A percentile compares a stretch with the other conserved stretches of the same genome.
Conservation (phyloP, 2,888 invertebrate species). For the Apodemia mormo region DNA sequence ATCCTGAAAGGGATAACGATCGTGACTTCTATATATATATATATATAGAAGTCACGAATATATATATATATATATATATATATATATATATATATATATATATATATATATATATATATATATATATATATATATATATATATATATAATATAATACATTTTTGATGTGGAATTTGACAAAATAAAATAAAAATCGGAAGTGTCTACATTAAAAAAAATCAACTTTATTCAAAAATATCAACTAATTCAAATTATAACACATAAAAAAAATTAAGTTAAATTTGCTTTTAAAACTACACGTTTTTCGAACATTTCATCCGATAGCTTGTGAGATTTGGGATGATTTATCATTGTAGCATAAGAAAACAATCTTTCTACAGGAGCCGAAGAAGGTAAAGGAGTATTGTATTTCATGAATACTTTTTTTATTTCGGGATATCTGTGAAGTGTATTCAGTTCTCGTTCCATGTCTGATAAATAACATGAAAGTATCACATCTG, state of each 20-base stretch:
- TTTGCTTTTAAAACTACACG: constrained; percentile 28
- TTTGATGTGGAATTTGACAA: too few species aligned
- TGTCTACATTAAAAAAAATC: too few species aligned
- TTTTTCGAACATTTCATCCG: constrained; percentile 35
- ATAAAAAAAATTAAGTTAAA: not conserved
- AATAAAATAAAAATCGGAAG: too few species aligned
- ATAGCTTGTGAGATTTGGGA: constrained; percentile 30
- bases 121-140: too few species aligned
- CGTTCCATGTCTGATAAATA: constrained; percentile 30
- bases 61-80: too few species aligned
- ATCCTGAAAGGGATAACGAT: too few species aligned
- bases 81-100: too few species aligned
- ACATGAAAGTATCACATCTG: constrained; percentile 30
- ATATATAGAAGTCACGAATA: too few species aligned
- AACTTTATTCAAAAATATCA: not conserved
- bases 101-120: too few species aligned
- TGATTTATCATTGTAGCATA: constrained; percentile 36
- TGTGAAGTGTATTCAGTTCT: constrained; percentile 30
- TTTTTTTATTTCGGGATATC: constrained; percentile 33
- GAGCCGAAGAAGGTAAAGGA: constrained; percentile 31
- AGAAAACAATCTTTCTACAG: constrained; percentile 35
- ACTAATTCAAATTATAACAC: too few species aligned
- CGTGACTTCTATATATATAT: too few species aligned
- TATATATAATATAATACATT: too few species aligned
- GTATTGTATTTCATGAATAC: constrained; percentile 35